Evolutionary conservation across 2,888 invertebrate species (phyloP).

Genomic region (Gymnoscelis rufifasciata): DNA sequence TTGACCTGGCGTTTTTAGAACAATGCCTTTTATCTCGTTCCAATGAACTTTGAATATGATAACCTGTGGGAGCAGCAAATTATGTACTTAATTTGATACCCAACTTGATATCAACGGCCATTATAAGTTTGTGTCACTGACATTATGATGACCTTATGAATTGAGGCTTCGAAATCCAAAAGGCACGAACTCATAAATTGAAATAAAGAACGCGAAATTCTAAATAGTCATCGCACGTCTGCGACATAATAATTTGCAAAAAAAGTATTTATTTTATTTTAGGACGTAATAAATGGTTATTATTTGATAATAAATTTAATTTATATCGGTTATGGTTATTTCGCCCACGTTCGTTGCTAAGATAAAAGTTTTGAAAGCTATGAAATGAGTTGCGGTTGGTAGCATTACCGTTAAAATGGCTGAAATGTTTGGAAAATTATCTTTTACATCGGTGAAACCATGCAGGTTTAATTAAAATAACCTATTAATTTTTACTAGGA

Average conservation of each 20-base stretch:
- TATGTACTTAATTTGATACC: slow-evolving; percentile 35
- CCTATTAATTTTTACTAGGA: slow-evolving; percentile 26
- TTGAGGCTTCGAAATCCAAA: slow-evolving; percentile 20
- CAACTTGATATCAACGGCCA: slow-evolving; percentile 41
- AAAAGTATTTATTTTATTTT: not conserved
- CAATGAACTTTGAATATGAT: slow-evolving; percentile 65
- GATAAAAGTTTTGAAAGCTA: slow-evolving; percentile 8
- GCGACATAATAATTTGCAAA: slow-evolving; percentile 5
- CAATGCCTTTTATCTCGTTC: slow-evolving; percentile 65
- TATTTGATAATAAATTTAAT: no score
- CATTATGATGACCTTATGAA: slow-evolving; percentile 31
- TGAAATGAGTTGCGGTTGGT: slow-evolving; percentile 9
- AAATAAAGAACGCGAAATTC: slow-evolving; percentile 6
- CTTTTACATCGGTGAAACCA: slow-evolving; percentile 18
- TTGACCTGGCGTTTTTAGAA: slow-evolving; percentile 50
- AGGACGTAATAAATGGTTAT: not conserved
- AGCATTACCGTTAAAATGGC: slow-evolving; percentile 3
- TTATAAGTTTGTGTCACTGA: slow-evolving; percentile 33
- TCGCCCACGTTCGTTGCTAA: slow-evolving; percentile 1
- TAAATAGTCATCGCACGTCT: not conserved
- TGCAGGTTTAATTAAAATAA: slow-evolving; percentile 26
- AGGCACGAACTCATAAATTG: slow-evolving; percentile 26
- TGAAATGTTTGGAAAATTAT: slow-evolving; percentile 17
- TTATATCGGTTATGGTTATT: not conserved
- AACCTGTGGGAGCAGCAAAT: slow-evolving; percentile 65